Evolutionary conservation across 2,797 vertebrate genomes (phyloP), one percentile per base, ranked within the genome.

Genomic region (Galagoides demidoff): DNA sequence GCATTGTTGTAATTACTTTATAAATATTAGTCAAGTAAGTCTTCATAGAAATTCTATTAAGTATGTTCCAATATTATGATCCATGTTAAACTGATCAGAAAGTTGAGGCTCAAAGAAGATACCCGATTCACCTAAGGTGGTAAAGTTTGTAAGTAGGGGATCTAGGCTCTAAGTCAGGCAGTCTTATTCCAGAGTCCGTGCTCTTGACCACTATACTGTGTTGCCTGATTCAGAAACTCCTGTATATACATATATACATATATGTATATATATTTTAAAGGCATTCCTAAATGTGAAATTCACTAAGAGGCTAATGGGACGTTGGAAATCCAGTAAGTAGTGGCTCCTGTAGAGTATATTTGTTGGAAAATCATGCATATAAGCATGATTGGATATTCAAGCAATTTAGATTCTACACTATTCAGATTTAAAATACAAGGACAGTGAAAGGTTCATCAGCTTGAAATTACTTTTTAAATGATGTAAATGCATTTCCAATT

Each of bases 381-480:
- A 89, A 90, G 37, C 76, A 31, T 12, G 13, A 74, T 0, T 19
- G 22, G 29, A 22, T 95, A 0, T n/a, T 95, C 19, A 87, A 12
- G 22, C 55, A 13, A 1, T 81, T 61, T 89, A 81, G 68, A 95
- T 73, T 52, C 70, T 57, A 86, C 55, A 43, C 20, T 90, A 94
- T 89, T 84, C 34, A 77, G 74, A 93, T 63, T 7, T 4, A 83
- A 86, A 55, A 66, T 81, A 73, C 82, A 90, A 96, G 43, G 49
- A 90, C 39, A 90, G 61, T 82, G 82, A 91, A 92, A 85, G 0
- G 6, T 95, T 96, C 0, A 1, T 27, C 61, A 94, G 73, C 57
- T 89, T 85, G 14, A 66, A 89, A 96, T 97, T 97, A 29, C 82
- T 97, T 97, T 97, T 96, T 79, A 68, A 97, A 89, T 37, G 45